Conservation (phyloP, 2,797 vertebrate species). For the Steatocranus sp. region DNA sequence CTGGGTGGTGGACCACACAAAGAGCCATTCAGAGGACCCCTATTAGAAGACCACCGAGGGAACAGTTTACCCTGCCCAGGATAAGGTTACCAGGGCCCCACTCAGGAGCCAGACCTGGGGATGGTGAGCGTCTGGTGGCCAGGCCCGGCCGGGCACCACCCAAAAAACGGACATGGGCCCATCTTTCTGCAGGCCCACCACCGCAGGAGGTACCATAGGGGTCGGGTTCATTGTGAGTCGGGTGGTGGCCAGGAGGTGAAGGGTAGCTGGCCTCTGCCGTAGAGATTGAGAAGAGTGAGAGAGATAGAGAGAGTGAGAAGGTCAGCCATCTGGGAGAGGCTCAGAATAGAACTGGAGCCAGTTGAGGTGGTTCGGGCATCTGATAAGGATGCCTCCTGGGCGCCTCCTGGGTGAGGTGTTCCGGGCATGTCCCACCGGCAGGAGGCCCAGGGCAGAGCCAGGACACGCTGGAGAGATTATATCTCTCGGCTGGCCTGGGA, state of each 20-base stretch:
- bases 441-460: not conserved
- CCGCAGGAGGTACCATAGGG: rapidly evolving
- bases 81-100: not conserved
- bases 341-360: not conserved
- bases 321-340: not conserved
- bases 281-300: not conserved
- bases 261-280: rapidly evolving
- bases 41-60: not conserved
- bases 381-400: not conserved
- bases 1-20: not conserved
- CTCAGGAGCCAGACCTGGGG: not conserved
- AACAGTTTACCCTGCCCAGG: not conserved
- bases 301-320: not conserved
- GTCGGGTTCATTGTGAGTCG: not conserved
- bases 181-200: not conserved
- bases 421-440: not conserved
- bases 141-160: not conserved
- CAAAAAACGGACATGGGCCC: not conserved
- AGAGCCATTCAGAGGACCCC: not conserved
- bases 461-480: not conserved
- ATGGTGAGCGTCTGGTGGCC: not conserved
- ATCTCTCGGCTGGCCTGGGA: not conserved
- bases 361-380: not conserved
- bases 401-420: not conserved
- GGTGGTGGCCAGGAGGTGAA: not conserved